Evolutionary conservation across 1,140 invertebrate genomes (phyloP).

Genomic region (Macrotrachela quadricornifera): DNA sequence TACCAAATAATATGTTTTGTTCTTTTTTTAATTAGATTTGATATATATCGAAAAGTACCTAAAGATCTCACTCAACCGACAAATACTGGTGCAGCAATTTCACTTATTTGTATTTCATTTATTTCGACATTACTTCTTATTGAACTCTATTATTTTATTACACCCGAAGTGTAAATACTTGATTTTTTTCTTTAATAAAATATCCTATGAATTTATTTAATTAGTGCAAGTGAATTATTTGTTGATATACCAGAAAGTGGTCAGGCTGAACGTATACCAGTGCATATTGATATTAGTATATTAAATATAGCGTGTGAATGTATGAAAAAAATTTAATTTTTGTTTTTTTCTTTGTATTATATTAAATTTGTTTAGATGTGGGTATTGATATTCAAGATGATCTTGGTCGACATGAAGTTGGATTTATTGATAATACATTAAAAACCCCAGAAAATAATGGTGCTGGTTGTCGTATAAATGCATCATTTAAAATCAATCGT

Average conservation of each 20-base stretch:
- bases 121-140: slow-evolving; percentile 37
- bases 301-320: slow-evolving; percentile 35
- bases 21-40: slow-evolving; percentile 37
- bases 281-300: slow-evolving; percentile 35
- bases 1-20: not conserved
- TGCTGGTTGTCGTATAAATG: slow-evolving; percentile 38
- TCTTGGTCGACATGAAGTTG: slow-evolving; percentile 42
- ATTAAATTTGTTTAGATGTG: slow-evolving; percentile 24
- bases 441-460: slow-evolving; percentile 30
- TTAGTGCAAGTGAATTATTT: slow-evolving; percentile 36
- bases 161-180: slow-evolving; percentile 36
- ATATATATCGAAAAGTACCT: slow-evolving; percentile 42
- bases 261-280: slow-evolving; percentile 34
- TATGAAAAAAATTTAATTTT: slow-evolving; percentile 17
- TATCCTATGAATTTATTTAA: slow-evolving; percentile 10
- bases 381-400: slow-evolving; percentile 45
- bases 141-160: slow-evolving; percentile 36
- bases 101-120: slow-evolving; percentile 35
- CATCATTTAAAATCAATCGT: slow-evolving; percentile 39
- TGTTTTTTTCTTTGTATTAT: not conserved
- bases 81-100: slow-evolving; percentile 38
- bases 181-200: slow-evolving; percentile 1
- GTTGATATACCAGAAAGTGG: slow-evolving; percentile 37
- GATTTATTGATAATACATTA: slow-evolving; percentile 38
- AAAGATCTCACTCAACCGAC: slow-evolving; percentile 44